These are phyloP conservation scores for Marcusenius ussheri DNA, from an alignment of 2,113 vertebrate species.

Conservation along the genomic window DNA sequence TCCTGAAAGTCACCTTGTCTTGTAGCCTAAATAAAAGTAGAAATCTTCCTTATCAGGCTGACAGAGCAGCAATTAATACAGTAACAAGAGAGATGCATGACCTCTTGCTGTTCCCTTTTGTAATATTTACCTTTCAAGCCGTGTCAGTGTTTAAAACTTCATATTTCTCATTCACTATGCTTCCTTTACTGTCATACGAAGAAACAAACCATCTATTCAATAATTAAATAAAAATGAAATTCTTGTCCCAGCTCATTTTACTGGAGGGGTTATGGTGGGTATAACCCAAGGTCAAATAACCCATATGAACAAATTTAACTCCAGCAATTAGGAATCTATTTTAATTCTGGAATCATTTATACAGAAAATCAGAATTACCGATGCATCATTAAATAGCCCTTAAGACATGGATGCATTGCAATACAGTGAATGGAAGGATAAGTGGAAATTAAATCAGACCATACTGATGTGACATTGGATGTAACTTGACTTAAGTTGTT, in stretches of 20 bases:
- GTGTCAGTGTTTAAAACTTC: background rate
- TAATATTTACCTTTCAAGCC: background rate
- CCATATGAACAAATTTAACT: background rate
- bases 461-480: background rate
- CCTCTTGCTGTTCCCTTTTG: background rate
- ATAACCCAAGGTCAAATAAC: background rate
- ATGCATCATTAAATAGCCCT: background rate
- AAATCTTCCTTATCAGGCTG: background rate
- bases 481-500: background rate
- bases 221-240: background rate
- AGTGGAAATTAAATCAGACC: background rate
- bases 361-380: background rate
- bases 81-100: background rate
- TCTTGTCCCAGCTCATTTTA: background rate
- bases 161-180: background rate
- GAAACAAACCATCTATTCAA: background rate
- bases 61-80: background rate
- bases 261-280: background rate
- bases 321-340: background rate
- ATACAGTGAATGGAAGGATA: background rate
- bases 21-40: background rate
- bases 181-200: background rate
- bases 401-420: background rate
- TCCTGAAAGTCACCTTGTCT: background rate
- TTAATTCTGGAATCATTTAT: background rate